phyloP scores from a whole-genome alignment of 2,888 invertebrate genomes.

The Electrophaes corylata region DNA sequence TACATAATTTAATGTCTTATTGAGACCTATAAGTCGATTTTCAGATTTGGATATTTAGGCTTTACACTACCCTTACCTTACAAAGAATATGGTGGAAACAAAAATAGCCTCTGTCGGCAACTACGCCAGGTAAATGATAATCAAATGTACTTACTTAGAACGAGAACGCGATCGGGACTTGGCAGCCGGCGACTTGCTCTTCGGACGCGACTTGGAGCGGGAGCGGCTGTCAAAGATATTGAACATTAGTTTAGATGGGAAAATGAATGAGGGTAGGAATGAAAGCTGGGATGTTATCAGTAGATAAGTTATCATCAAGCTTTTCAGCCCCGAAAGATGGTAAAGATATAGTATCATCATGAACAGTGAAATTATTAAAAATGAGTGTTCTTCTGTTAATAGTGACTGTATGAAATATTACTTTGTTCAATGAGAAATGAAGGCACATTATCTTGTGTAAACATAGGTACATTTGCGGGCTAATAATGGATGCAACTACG shows the following conservation, averaged over 20 bases:
- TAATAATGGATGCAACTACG: too few relatives aligned
- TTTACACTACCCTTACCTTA: neutral
- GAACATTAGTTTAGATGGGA: conserved; percentile 1
- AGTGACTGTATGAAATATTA: too few relatives aligned
- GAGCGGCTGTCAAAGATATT: conserved; percentile 52
- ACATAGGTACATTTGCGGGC: too few relatives aligned
- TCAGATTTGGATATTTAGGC: neutral
- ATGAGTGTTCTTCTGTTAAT: too few relatives aligned
- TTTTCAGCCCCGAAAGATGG: conserved; percentile 85
- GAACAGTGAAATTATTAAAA: neutral
- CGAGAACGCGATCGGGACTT: conserved; percentile 91
- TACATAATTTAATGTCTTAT: too few relatives aligned
- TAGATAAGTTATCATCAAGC: conserved; percentile 70
- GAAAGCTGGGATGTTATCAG: conserved; percentile 7
- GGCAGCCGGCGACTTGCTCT: conserved; percentile 90
- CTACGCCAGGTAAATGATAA: neutral
- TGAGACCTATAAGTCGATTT: too few relatives aligned
- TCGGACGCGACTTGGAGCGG: conserved; percentile 86
- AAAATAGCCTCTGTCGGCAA: too few relatives aligned
- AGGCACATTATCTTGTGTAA: too few relatives aligned
- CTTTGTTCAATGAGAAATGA: too few relatives aligned
- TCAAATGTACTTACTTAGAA: conserved; percentile 86
- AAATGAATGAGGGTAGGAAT: neutral
- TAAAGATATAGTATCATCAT: conserved; percentile 53
- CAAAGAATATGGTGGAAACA: neutral